Evolutionary conservation across 1,140 invertebrate genomes (phyloP).

Genomic region (Phenacoccus solenopsis): DNA sequence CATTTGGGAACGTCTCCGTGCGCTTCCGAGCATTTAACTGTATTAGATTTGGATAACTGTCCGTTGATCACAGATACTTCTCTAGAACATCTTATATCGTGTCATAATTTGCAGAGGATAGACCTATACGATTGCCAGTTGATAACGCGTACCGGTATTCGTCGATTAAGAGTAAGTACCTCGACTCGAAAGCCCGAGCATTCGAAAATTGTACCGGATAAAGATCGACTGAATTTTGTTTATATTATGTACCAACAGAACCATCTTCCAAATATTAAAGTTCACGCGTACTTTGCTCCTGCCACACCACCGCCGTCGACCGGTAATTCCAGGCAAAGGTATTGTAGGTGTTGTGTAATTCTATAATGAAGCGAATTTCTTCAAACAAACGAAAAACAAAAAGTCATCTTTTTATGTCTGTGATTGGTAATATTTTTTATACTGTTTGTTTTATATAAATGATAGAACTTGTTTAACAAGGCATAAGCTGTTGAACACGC

Average conservation of each 20-base stretch:
- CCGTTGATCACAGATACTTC: conserved; percentile 97
- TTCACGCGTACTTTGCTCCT: conserved; percentile 98
- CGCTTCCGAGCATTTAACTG: conserved; percentile 77
- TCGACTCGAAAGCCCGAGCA: too few relatives aligned
- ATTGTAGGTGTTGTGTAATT: conserved; percentile 95
- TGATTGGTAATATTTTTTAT: too few relatives aligned
- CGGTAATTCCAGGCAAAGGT: conserved; percentile 73
- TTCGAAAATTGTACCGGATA: too few relatives aligned
- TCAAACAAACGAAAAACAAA: too few relatives aligned
- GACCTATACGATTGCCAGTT: conserved; percentile 98
- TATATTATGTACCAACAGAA: conserved; percentile 47
- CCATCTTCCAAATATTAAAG: conserved; percentile 90
- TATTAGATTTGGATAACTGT: conserved; percentile 97
- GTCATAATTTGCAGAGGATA: conserved; percentile 88
- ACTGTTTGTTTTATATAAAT: too few relatives aligned
- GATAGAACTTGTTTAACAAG: too few relatives aligned
- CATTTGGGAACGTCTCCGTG: conserved; percentile 84
- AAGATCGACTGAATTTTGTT: too few relatives aligned
- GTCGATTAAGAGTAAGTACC: conserved; percentile 72
- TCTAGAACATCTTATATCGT: conserved; percentile 84
- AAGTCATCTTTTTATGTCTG: too few relatives aligned
- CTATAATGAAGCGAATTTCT: too few relatives aligned
- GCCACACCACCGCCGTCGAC: conserved; percentile 87
- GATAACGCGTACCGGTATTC: conserved; percentile 90
- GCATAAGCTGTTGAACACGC: too few relatives aligned